Evolutionary conservation across 2,888 invertebrate species (phyloP).

Genomic region (Cinara cedri): DNA sequence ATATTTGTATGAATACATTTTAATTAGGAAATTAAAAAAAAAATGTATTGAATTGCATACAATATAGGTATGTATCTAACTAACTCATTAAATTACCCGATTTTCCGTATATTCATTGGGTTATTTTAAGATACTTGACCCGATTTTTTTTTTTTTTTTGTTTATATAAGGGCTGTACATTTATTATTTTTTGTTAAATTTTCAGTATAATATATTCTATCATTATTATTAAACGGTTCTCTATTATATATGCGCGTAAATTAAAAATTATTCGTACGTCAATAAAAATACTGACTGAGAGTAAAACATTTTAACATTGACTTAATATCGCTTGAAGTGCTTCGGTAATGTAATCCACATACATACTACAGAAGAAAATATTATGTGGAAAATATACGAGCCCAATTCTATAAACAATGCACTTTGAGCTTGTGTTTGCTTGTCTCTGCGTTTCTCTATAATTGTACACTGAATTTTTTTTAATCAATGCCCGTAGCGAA

Average conservation of each 20-base stretch:
- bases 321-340: constrained; percentile 46
- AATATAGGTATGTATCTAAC: neutral
- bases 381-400: constrained; percentile 18
- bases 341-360: constrained; percentile 15
- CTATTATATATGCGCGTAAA: neutral
- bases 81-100: neutral
- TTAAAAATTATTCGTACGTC: constrained; percentile 30
- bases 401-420: constrained; percentile 51
- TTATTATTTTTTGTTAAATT: neutral
- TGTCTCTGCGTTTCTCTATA: constrained; percentile 45
- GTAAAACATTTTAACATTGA: constrained; percentile 31
- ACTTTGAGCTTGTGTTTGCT: constrained; percentile 43
- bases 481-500: constrained; percentile 52
- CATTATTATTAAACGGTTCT: neutral
- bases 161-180: neutral
- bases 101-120: neutral
- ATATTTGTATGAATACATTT: neutral
- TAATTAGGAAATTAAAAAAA: no score
- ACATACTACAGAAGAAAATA: constrained; percentile 1
- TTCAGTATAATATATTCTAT: constrained; percentile 8
- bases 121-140: constrained; percentile 3
- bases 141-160: neutral
- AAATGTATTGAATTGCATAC: no score
- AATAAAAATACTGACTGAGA: constrained; percentile 27
- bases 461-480: constrained; percentile 38